A percentile compares a stretch with the other conserved stretches of the same genome.
phyloP scores from a whole-genome alignment of 2,113 vertebrate genomes.

The Phylloscopus trochilus region DNA sequence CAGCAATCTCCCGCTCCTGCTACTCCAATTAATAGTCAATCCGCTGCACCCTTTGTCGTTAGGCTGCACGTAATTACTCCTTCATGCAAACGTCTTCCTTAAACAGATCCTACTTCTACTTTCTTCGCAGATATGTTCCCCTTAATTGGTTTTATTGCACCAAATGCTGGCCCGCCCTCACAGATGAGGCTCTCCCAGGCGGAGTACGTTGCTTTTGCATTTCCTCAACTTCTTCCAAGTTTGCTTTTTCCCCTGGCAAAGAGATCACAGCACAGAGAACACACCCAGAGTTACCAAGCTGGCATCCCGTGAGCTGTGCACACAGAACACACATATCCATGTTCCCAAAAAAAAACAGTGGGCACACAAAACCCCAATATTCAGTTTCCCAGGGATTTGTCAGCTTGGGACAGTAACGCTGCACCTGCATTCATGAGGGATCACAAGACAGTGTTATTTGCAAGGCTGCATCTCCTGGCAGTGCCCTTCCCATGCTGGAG shows the following conservation, averaged over 20 bases:
- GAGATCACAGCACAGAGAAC: neutral
- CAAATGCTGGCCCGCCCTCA: constrained; percentile 15
- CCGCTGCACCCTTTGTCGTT: neutral
- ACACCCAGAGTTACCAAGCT: neutral
- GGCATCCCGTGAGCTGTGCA: accelerated
- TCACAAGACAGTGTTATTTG: no score
- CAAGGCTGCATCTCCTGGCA: neutral
- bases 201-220: neutral
- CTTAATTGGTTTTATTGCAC: constrained; percentile 34
- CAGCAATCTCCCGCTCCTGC: neutral
- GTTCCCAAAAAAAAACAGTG: neutral
- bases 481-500: neutral
- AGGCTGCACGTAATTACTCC: constrained; percentile 23
- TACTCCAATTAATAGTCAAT: constrained; percentile 56
- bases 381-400: neutral
- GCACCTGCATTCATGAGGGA: accelerated
- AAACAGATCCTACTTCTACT: constrained; percentile 42
- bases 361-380: accelerated
- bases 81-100: constrained; percentile 12
- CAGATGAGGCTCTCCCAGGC: neutral
- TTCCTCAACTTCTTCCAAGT: neutral
- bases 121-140: constrained; percentile 11
- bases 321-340: accelerated
- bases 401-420: accelerated
- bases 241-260: neutral